Base-by-base conservation (phyloP, 2,113 vertebrate species). In the Orientallactaga bullata region DNA sequence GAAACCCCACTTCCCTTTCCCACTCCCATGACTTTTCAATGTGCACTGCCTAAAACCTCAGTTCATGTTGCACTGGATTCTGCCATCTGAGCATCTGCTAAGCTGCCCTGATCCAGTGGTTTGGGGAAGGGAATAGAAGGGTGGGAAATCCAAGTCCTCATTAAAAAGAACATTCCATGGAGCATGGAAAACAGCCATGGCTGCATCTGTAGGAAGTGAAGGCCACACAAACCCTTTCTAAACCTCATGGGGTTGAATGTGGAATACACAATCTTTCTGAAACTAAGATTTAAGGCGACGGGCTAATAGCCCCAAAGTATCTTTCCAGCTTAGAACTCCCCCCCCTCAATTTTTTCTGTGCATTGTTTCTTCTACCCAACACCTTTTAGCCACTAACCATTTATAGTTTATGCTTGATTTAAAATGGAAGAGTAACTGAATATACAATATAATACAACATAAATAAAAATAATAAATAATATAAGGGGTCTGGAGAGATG, bases 21-120 rank as follows among this genome's bases (percentile, higher is more conserved):
- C 8, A 21, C 3, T 47, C 65, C 63, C 61, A 0, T 24, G 72
- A 28, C n/a, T 58, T 76, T 84, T 76, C 47, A 71, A 42, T 3
- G 37, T 60, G 65, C 78, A 66, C 12, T 76, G 90, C 28, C 58
- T 60, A 63, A 86, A 92, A 55, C n/a, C 69, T 85, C 71, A 66
- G 81, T 76, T 78, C 23, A 7, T 1, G 30, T 4, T n/a, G 47
- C 72, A 65, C 26, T 85, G 35, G 11, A 15, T 37, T 90, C 82
- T 21, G 6, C 26, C 20, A 11, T 61, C 76, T 17, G 51, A 55
- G 77, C 23, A 47, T 32, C 15, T 88, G 47, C 35, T 66, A 42
- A 51, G 32, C 32, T 39, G 73, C 68, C 92, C 61, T 32, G 3
- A 28, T 72, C 55, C 60, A 26, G 78, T 80, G 88, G 51, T 32